Conservation (phyloP, 2,888 invertebrate species). For the Cataglyphis livida region DNA sequence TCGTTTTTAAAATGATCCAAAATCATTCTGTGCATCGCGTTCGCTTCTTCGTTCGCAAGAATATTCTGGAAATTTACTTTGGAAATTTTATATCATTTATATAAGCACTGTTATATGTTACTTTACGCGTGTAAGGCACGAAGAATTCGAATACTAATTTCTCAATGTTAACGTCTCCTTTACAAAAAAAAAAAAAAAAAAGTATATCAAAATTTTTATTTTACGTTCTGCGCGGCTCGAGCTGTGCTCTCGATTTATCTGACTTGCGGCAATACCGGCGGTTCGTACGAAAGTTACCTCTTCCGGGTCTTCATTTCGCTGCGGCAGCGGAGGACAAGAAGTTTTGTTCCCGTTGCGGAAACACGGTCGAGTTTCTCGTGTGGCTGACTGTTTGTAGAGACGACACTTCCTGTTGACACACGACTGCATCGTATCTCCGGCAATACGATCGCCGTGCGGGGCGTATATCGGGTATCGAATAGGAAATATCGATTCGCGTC, state of each 20-base stretch:
- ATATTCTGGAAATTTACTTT: neutral
- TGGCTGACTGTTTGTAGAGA: slow-evolving; percentile 21
- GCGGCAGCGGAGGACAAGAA: neutral
- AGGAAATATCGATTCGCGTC: slow-evolving; percentile 37
- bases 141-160: neutral
- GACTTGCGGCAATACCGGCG: slow-evolving; percentile 30
- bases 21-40: neutral
- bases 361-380: slow-evolving; percentile 41
- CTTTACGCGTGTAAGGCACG: neutral
- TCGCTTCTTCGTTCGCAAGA: neutral
- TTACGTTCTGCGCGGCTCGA: neutral
- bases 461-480: neutral
- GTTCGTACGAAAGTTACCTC: slow-evolving; percentile 31
- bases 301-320: slow-evolving; percentile 43
- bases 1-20: slow-evolving; percentile 47
- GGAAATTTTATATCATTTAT: neutral
- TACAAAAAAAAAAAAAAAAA: neutral
- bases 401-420: slow-evolving; percentile 45
- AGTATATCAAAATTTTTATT: slow-evolving; percentile 11
- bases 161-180: neutral
- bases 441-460: slow-evolving; percentile 24
- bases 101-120: neutral
- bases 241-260: slow-evolving; percentile 18
- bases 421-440: slow-evolving; percentile 27
- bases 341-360: slow-evolving; percentile 28